Evolutionary conservation across 2,797 vertebrate species (phyloP).

Genomic region (Delichon dasypus): DNA sequence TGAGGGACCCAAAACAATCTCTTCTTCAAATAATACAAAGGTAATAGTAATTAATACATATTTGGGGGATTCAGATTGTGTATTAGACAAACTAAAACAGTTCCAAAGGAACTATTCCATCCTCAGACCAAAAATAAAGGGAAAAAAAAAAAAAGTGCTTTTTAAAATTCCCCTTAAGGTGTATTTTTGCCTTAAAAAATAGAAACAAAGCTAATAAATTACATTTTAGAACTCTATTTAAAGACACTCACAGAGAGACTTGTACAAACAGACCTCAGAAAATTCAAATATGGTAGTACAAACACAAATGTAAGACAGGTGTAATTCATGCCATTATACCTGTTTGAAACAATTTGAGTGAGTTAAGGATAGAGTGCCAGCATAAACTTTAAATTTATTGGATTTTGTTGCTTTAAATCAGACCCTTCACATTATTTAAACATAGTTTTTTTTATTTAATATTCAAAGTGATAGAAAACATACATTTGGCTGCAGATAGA

Average conservation of each 20-base stretch:
- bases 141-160: neutral
- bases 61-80: neutral
- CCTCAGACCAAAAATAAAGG: neutral
- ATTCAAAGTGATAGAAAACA: slow-evolving; percentile 71
- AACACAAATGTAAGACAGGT: slow-evolving; percentile 33
- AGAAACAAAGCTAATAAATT: slow-evolving; percentile 33
- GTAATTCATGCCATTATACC: slow-evolving; percentile 60
- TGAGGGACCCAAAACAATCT: fast-evolving
- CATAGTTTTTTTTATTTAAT: slow-evolving; percentile 72
- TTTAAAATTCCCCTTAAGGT: slow-evolving; percentile 6
- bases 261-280: slow-evolving; percentile 42
- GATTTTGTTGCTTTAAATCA: slow-evolving; percentile 77
- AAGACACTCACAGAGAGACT: slow-evolving; percentile 3
- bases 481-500: slow-evolving; percentile 68
- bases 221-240: slow-evolving; percentile 30
- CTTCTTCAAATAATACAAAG: neutral
- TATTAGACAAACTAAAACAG: neutral
- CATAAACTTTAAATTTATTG: slow-evolving; percentile 75
- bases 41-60: neutral
- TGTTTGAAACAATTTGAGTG: slow-evolving; percentile 69
- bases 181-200: slow-evolving; percentile 35
- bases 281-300: slow-evolving; percentile 48
- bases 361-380: slow-evolving; percentile 62
- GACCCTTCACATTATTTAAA: slow-evolving; percentile 73
- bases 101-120: neutral